Base-by-base conservation (phyloP, 2,797 vertebrate genomes). In the Vultur gryphus region DNA sequence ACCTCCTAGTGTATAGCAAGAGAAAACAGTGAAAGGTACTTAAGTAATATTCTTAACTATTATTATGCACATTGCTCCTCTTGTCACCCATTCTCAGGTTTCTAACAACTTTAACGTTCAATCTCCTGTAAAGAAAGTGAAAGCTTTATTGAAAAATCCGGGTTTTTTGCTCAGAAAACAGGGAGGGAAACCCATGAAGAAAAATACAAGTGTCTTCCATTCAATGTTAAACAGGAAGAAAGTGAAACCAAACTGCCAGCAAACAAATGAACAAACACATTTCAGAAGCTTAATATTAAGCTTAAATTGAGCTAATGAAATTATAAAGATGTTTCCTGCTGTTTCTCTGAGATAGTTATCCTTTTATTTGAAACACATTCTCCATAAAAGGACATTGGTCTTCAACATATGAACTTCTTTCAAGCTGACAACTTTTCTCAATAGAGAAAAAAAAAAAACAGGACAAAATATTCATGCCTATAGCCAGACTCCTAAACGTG, bases 221-320 rank as follows among this genome's bases (percentile, higher is more conserved):
- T 3, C 35, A 75, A 24, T 35, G 17, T 86, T 84, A 90, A 84
- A 84, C 23, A 52, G 46, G 41, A 21, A 88, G 83, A 72, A 92
- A 78, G 37, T 54, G 52, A 86, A 93, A 89, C 48, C 26, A 85
- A 83, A 75, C 79, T 82, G 66, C 16, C 48, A 87, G 64, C 41
- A 92, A 69, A 83, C 52, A 64, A 87, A 57, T 87, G 44, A 95
- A 91, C 41, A 95, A 95, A 93, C 16, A 35, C 16, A 77, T 90
- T 96, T 93, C 64, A 87, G 59, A 80, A 95, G 59, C 62, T 95
- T 89, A 87, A 59, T 59, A 92, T 93, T 95, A 95, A 90, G 65
- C 69, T 97, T 93, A 97, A 96, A 90, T 87, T 93, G 59, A 89
- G 62, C 54, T 94, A 97, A 97, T 78, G 41, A 97, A 93, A 72